Evolutionary conservation across 2,888 invertebrate genomes (phyloP), one percentile per base, ranked within the genome.

Genomic region (Frankliniella fusca): DNA sequence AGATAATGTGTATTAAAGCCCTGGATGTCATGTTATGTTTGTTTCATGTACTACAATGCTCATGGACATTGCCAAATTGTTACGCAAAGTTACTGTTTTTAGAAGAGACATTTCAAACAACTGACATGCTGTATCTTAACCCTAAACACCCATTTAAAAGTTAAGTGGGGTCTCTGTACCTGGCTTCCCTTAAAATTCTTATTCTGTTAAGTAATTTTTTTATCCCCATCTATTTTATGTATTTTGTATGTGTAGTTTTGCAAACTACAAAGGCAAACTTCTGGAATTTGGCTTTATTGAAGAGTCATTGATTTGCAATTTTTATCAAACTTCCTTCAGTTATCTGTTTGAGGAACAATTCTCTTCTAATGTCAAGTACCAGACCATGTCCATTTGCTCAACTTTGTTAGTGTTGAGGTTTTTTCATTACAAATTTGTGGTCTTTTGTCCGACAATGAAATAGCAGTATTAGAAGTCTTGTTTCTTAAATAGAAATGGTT

Each of bases 1-100:
- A 76, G 70, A 23, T 76, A 76, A 76, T 76, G 23, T 61, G 10
- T 76, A 27, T 76, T 76, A 27, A 76, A 11, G 3, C 70, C 10
- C 70, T 23, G 70, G 70, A 27, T 76, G 27, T 27, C 27, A 27
- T 76, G 70, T 76, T 12, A 76, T 76, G 23, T 76, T 23, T 61
- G n/a, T 18, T 61, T 61, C 61, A 61, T 15, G 61, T 61, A n/a
- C n/a, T 7, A 20, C 18, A 20, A 15, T 61, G 61, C 18, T n/a
- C 61, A 61, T 61, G 61, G n/a, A 18, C n/a, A 61, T 61, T 61
- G 61, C 61, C 61, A 61, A 61, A 61, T 61, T 61, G 61, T 76
- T 76, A 76, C 27, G 10, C 27, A 27, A 76, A 61, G 15, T 61
- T 54, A 38, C 38, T 54, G 54, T 54, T 61, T 61, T 61, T 18